These are phyloP conservation scores for Nanger granti DNA, from an alignment of 2,113 vertebrate species.

Conservation along the genomic window DNA sequence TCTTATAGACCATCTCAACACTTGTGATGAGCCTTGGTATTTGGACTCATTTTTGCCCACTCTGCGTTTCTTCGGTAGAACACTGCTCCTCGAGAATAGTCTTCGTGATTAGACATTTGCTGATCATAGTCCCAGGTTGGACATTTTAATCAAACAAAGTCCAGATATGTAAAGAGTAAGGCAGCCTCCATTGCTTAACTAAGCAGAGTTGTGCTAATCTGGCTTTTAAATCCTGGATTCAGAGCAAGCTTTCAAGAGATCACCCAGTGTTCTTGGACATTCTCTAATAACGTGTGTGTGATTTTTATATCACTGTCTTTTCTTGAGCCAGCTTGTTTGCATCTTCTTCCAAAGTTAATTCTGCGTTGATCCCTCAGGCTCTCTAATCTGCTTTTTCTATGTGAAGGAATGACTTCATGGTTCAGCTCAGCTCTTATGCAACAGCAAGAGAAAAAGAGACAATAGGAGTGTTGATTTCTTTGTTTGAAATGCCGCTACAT, in stretches of 20 bases:
- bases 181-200: background rate
- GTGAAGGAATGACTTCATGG: background rate
- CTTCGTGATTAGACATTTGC: background rate
- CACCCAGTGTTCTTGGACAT: background rate
- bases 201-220: background rate
- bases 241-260: background rate
- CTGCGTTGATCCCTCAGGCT: background rate
- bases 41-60: background rate
- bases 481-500: background rate
- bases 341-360: constrained; percentile 30
- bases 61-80: background rate
- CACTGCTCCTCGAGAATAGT: background rate
- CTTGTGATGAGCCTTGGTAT: background rate
- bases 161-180: background rate
- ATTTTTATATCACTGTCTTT: background rate
- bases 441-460: background rate
- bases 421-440: background rate
- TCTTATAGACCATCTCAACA: background rate
- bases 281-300: background rate
- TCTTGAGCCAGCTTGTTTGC: background rate
- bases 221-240: background rate
- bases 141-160: background rate
- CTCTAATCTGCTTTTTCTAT: constrained; percentile 3
- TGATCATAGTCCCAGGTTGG: background rate
- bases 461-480: background rate